phyloP scores from a whole-genome alignment of 2,888 invertebrate species.

The Rhagonycha fulva region DNA sequence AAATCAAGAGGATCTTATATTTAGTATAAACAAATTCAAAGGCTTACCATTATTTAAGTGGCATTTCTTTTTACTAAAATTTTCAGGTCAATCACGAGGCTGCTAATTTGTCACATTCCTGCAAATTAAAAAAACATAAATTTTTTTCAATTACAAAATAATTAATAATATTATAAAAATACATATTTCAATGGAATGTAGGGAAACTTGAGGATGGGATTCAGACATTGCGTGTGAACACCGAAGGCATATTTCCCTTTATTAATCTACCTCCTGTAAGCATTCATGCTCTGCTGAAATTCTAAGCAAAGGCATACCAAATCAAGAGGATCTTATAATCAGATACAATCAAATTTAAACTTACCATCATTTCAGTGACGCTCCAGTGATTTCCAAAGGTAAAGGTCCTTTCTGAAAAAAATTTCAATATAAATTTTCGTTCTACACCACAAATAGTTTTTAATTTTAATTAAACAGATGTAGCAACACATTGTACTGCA shows the following conservation, averaged over 20 bases:
- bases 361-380: too few species aligned
- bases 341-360: neutral
- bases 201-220: conserved; percentile 70
- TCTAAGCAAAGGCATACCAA: neutral
- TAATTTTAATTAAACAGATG: too few species aligned
- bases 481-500: neutral
- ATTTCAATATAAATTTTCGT: too few species aligned
- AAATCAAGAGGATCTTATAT: neutral
- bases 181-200: conserved; percentile 25
- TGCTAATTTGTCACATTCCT: too few species aligned
- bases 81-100: too few species aligned
- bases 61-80: too few species aligned
- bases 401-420: too few species aligned
- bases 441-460: too few species aligned
- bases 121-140: too few species aligned
- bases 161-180: too few species aligned
- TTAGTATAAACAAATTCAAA: neutral
- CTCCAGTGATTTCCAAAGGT: too few species aligned
- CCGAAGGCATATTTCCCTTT: conserved; percentile 77
- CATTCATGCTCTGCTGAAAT: conserved; percentile 71
- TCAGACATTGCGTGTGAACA: conserved; percentile 74
- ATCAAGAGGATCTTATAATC: neutral
- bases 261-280: conserved; percentile 70
- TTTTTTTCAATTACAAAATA: too few species aligned
- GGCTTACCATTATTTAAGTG: neutral